Conservation (phyloP, 2,888 invertebrate species). For the Trypoxylon attenuatum region DNA sequence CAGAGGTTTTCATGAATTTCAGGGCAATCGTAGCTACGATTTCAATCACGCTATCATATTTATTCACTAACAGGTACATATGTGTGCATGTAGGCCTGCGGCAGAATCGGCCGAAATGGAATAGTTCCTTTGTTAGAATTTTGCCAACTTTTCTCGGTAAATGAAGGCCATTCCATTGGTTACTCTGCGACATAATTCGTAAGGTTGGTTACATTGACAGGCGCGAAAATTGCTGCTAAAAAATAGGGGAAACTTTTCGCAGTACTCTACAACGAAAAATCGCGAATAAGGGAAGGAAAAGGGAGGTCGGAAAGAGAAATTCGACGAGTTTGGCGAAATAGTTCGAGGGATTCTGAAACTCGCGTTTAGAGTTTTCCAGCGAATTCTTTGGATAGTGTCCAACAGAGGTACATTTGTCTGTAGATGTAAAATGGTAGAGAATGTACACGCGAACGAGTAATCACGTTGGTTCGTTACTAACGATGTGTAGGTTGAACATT, state of each 20-base stretch:
- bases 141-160: too few species aligned
- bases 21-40: too few species aligned
- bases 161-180: neutral
- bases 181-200: slow-evolving; percentile 13
- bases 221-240: neutral
- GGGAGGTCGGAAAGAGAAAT: neutral
- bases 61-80: too few species aligned
- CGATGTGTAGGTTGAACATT: too few species aligned
- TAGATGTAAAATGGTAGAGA: slow-evolving; percentile 7
- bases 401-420: slow-evolving; percentile 19
- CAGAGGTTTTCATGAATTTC: too few species aligned
- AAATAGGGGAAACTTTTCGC: slow-evolving; percentile 7
- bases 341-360: neutral
- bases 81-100: too few species aligned
- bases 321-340: neutral
- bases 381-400: slow-evolving; percentile 30
- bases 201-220: slow-evolving; percentile 10
- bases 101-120: too few species aligned
- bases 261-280: slow-evolving; percentile 19
- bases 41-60: too few species aligned
- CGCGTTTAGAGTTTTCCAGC: neutral
- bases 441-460: neutral
- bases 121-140: too few species aligned
- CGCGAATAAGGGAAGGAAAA: neutral
- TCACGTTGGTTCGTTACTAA: too few species aligned